Base-by-base conservation (phyloP, 2,797 vertebrate genomes). In the Buphagus erythrorhynchus region DNA sequence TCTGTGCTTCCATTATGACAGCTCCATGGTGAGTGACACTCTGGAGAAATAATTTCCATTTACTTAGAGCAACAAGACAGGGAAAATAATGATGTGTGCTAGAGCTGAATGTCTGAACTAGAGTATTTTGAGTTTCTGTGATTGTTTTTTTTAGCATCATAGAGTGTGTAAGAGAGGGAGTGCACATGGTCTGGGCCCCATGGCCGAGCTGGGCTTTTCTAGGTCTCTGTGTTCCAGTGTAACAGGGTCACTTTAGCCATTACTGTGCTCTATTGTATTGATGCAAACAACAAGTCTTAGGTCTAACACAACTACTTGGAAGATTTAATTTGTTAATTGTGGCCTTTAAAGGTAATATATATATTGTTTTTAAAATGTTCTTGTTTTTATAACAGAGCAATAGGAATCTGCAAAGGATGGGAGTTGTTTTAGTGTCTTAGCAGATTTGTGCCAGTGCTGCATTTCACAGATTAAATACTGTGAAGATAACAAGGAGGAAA, bases 171-270 rank as follows among this genome's bases (percentile, higher is more conserved):
- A 74, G 76, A 8, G 3, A 2, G 16, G 33, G 20, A 35, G 59
- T 9, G 16, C 6, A 13, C 0, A 2, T 7, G 33, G 7, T 43
- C 19, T 16, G 1, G 3, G 38, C 45, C 35, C 1, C 9, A 0
- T 2, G 4, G 54, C 67, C 29, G 43, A 45, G 18, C 52, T 19
- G 21, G 84, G 29, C 51, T 73, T 45, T 76, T 25, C 55, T 24
- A 20, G 55, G 40, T 79, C 71, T 82, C 9, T 21, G 1, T 58
- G 52, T 83, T 79, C 52, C 29, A 3, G 28, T 8, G 24, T 31
- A 57, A 31, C 18, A 45, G 62, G 16, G 46, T 76, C 58, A 12
- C 26, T 40, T 45, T 26, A 35, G 2, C 22, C 19, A 2, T 52
- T 26, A 1, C 21, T 22, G 10, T 45, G 31, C 66, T 74, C 42